Evolutionary conservation across 2,113 vertebrate species (phyloP).

Genomic region (Embiotoca jacksoni): DNA sequence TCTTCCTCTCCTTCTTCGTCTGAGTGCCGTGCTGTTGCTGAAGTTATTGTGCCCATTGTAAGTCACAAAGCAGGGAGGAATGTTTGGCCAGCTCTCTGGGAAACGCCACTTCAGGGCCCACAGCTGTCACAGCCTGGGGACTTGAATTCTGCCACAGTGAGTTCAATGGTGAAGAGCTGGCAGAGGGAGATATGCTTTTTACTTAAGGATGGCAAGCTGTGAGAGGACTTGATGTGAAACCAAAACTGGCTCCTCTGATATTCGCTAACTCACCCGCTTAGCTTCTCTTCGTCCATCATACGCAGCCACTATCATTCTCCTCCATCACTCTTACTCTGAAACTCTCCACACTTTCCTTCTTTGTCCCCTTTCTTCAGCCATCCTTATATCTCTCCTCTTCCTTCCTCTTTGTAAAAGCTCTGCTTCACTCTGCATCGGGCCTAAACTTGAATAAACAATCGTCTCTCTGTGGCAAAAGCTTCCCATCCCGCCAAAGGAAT

Average conservation of each 20-base stretch:
- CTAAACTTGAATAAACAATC: conserved; percentile 92
- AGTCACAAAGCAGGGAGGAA: conserved; percentile 84
- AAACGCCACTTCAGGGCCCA: conserved; percentile 89
- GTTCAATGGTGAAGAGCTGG: conserved; percentile 88
- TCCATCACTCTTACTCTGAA: conserved; percentile 8
- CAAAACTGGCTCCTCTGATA: conserved; percentile 51
- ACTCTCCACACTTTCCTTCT: conserved; percentile 63
- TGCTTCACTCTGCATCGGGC: conserved; percentile 81
- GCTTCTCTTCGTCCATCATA: conserved; percentile 72
- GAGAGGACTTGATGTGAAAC: conserved; percentile 88
- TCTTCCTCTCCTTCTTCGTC: conserved; percentile 64
- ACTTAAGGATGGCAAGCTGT: conserved; percentile 88
- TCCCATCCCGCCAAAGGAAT: conserved; percentile 87
- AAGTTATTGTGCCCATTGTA: conserved; percentile 81
- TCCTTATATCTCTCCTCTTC: conserved; percentile 76
- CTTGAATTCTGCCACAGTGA: conserved; percentile 88
- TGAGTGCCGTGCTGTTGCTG: conserved; percentile 76
- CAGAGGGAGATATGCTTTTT: conserved; percentile 86
- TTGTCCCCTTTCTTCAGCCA: conserved; percentile 69
- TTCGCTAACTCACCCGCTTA: conserved; percentile 17
- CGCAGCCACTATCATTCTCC: conserved; percentile 2
- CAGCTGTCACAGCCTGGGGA: conserved; percentile 89
- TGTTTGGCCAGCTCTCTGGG: conserved; percentile 90
- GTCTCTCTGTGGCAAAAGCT: conserved; percentile 86
- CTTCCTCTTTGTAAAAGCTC: conserved; percentile 69